A percentile compares a stretch with the other conserved stretches of the same genome.
Evolutionary conservation across 2,797 vertebrate species (phyloP).

Genomic region (Bovichtus variegatus): DNA sequence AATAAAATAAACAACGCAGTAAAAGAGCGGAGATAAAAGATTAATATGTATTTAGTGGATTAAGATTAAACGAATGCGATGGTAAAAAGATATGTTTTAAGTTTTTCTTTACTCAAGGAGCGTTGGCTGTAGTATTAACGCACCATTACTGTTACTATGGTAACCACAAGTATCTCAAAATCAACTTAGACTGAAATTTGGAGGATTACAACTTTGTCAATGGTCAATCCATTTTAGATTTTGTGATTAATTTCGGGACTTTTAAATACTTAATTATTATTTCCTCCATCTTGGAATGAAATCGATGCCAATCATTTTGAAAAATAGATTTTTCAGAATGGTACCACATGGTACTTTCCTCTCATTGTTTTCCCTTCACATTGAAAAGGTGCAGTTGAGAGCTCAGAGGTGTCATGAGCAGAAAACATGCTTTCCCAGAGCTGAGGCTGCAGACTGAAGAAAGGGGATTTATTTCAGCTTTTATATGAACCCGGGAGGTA

Average conservation of each 20-base stretch:
- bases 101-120: background rate
- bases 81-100: too few relatives aligned
- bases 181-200: background rate
- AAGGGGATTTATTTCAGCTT: constrained; percentile 51
- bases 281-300: background rate
- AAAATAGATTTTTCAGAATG: background rate
- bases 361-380: background rate
- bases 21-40: too few relatives aligned
- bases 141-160: background rate
- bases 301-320: background rate
- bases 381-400: background rate
- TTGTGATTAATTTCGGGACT: background rate
- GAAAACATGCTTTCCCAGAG: background rate
- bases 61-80: too few relatives aligned
- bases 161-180: background rate
- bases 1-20: too few relatives aligned
- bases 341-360: background rate
- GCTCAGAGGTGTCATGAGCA: constrained; percentile 1
- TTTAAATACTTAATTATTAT: background rate
- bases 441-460: constrained; percentile 18
- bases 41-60: too few relatives aligned
- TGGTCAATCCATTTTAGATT: background rate
- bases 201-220: background rate
- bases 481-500: constrained; percentile 47
- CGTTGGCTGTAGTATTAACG: too few relatives aligned